Conservation (phyloP, 2,888 invertebrate genomes). For the Drosophila ezoana region DNA sequence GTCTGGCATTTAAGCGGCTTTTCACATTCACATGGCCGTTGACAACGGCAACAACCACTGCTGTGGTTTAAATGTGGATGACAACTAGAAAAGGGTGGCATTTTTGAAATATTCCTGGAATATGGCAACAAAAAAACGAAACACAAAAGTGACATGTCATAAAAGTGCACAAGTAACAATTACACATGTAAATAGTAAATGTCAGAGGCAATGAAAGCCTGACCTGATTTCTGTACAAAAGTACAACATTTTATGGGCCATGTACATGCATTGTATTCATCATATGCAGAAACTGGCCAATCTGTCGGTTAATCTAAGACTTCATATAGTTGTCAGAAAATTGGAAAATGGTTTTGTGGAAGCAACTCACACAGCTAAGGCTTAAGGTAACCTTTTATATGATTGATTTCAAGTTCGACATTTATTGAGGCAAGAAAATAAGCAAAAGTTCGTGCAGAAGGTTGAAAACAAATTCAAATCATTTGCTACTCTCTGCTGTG, state of each 20-base stretch:
- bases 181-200: constrained; percentile 24
- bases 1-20: constrained; percentile 61
- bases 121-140: constrained; percentile 5
- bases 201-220: background rate
- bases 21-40: constrained; percentile 37
- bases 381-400: constrained; percentile 4
- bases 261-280: background rate
- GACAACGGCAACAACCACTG: constrained; percentile 40
- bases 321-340: background rate
- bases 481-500: constrained; percentile 21
- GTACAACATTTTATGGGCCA: background rate
- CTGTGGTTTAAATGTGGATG: constrained; percentile 32
- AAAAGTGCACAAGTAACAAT: constrained; percentile 22
- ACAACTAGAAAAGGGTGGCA: constrained; percentile 33
- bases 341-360: background rate
- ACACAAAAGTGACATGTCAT: constrained; percentile 1
- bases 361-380: background rate
- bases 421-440: constrained; percentile 8
- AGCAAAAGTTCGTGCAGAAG: constrained; percentile 3
- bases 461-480: constrained; percentile 29
- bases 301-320: background rate
- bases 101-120: constrained; percentile 26
- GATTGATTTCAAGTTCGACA: constrained; percentile 6
- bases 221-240: background rate
- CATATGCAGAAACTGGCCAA: background rate